phyloP scores from a whole-genome alignment of 2,113 vertebrate species.

The Elephantulus edwardii region DNA sequence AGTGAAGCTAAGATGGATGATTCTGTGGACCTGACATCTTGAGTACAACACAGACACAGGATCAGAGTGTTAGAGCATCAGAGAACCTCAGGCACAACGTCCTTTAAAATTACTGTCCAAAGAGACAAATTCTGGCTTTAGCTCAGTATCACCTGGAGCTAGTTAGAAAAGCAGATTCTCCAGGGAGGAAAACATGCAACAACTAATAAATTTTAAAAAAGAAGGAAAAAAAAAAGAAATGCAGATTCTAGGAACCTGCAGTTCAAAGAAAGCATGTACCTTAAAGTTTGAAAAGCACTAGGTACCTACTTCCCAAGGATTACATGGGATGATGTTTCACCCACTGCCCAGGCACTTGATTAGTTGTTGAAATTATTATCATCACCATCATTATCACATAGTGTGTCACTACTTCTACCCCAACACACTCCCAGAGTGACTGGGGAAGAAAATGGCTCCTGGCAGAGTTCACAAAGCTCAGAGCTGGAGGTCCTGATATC shows the following conservation, averaged over 20 bases:
- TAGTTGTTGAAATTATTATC: too few species aligned
- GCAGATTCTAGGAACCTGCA: not conserved
- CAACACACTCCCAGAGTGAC: not conserved
- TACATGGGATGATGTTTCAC: not conserved
- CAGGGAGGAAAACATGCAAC: too few species aligned
- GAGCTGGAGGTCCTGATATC: not conserved
- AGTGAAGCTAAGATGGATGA: not conserved
- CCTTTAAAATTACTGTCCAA: not conserved
- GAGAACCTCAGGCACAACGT: not conserved
- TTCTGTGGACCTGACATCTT: not conserved
- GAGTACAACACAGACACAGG: not conserved
- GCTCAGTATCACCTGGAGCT: not conserved
- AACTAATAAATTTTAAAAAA: too few species aligned
- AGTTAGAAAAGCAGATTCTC: not conserved
- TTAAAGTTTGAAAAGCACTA: not conserved
- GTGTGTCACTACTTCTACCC: too few species aligned
- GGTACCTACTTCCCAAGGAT: not conserved
- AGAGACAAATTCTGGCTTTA: not conserved
- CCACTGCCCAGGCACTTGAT: not conserved
- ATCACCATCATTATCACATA: accelerated
- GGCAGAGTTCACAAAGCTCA: not conserved
- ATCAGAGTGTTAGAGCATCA: not conserved
- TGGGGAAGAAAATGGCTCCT: too few species aligned
- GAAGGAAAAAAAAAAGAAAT: too few species aligned
- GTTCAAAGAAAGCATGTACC: not conserved